A percentile compares a stretch with the other conserved stretches of the same genome.
These are phyloP conservation scores for Desoria tigrina DNA, from an alignment of 2,888 invertebrate species.

Conservation along the genomic window DNA sequence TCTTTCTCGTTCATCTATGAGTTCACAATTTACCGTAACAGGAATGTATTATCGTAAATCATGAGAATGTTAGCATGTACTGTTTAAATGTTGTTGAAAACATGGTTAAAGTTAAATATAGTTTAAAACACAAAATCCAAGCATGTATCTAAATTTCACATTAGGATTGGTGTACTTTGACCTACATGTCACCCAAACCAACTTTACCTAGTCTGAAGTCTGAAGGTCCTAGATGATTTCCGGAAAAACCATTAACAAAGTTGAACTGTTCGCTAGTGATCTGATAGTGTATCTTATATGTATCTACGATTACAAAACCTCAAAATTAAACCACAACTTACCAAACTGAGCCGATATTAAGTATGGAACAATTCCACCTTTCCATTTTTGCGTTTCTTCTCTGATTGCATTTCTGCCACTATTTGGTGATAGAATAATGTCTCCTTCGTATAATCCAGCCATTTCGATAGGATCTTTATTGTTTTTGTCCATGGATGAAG, in stretches of 20 bases:
- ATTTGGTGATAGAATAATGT: conserved; percentile 35
- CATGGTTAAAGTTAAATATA: background rate
- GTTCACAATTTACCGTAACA: conserved; percentile 7
- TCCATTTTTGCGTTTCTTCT: conserved; percentile 53
- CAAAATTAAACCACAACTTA: no score
- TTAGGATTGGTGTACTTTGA: no score
- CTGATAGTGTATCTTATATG: no score
- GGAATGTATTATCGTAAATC: background rate
- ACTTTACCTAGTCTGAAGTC: no score
- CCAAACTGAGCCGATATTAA: conserved; percentile 55
- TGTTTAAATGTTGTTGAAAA: conserved; percentile 1
- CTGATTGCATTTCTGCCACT: conserved; percentile 54
- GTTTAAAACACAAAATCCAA: no score
- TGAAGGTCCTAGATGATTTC: no score
- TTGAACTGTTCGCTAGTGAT: no score
- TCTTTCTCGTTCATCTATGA: conserved; percentile 50
- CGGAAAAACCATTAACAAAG: no score
- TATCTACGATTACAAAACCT: no score
- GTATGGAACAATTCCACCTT: conserved; percentile 55
- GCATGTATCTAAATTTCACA: no score
- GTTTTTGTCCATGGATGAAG: background rate
- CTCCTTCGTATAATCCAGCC: conserved; percentile 49
- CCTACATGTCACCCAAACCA: no score
- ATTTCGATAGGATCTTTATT: conserved; percentile 45
- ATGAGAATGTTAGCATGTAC: background rate